Evolutionary conservation across 2,797 vertebrate species (phyloP).

Genomic region (Pipistrellus pygmaeus): DNA sequence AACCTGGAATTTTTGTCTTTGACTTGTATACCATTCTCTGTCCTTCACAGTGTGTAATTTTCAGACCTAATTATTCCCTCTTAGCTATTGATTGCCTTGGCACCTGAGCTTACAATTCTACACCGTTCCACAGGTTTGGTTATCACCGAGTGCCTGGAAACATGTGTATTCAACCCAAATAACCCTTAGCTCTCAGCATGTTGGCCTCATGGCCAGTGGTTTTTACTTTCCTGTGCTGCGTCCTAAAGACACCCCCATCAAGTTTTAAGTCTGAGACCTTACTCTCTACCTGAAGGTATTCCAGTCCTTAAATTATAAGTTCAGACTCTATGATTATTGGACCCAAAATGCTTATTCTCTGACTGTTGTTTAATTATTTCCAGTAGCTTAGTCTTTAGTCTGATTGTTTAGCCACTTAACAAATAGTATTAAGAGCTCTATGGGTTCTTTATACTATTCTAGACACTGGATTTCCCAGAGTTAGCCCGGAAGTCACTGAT

Average conservation of each 20-base stretch:
- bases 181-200: neutral
- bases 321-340: neutral
- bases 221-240: neutral
- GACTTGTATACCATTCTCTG: neutral
- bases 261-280: neutral
- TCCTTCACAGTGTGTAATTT: neutral
- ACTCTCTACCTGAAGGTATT: neutral
- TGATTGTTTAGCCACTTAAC: neutral
- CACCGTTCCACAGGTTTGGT: neutral
- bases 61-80: neutral
- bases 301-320: neutral
- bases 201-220: neutral
- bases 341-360: neutral
- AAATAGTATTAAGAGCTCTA: neutral
- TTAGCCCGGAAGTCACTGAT: neutral
- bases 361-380: neutral
- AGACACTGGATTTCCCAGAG: neutral
- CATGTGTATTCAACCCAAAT: neutral
- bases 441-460: neutral
- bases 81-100: neutral
- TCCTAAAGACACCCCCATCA: neutral
- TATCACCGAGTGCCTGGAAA: neutral
- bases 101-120: neutral
- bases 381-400: neutral
- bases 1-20: slow-evolving; percentile 33